Evolutionary conservation across 2,113 vertebrate species (phyloP), one percentile per base, ranked within the genome.

Genomic region (Poeciliopsis prolifica): DNA sequence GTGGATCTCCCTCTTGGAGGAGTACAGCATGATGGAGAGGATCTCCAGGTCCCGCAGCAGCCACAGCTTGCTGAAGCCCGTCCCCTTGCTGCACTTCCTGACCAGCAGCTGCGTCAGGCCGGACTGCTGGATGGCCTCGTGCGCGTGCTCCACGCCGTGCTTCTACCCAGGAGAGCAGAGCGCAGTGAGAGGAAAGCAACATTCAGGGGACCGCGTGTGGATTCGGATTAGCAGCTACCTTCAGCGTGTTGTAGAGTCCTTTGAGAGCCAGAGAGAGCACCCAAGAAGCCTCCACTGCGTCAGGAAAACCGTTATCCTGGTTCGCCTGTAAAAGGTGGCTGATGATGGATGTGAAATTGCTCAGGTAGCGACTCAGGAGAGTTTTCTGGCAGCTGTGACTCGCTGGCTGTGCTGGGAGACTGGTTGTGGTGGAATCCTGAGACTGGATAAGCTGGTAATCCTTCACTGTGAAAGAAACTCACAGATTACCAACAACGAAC

Each of bases 1-100:
- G 69, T 92, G 95, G 74, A 95, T 96, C 85, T 98, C 97, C 75
- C 96, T 96, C 91, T 99, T 99, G 29, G 97, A 99, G 17, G 97
- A 98, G 88, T 98, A 98, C 24, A 99, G 94, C 96, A 99, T 97
- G 89, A 99, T 96, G 66, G 97, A 99, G 69, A 99, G 94, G 80
- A 98, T 97, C 95, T 99, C 98, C 44, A 99, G 87, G 89, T 99
- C 98, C 24, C 97, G 91, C 62, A 99, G 95, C 54, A 99, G 94
- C 98, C 98, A 99, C 19, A 97, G 97, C 88, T 99, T 99, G 85
- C 97, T 99, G 90, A 99, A 99, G 77, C 98, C 98, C 0, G 98
- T 99, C 15, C 98, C 98, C 90, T 98, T 99, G 90, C 97, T 98
- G 87, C 98, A 98, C 86, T 97, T 99, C 84, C 96, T 96, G 84